Base-by-base conservation (phyloP, 2,113 vertebrate genomes). In the Geococcyx californianus region DNA sequence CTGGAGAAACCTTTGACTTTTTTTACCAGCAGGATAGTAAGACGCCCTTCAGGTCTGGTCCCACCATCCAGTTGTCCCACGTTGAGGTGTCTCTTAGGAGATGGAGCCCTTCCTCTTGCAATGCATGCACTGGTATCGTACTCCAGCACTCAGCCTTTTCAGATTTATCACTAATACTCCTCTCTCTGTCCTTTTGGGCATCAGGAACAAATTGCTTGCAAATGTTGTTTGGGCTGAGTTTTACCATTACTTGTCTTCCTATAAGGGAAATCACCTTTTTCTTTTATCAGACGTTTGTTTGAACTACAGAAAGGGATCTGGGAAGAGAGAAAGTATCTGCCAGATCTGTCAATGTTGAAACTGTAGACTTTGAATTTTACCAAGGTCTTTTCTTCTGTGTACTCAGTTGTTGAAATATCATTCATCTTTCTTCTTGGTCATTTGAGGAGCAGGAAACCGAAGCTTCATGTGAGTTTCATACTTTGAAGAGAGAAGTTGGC, bases 1-100 rank as follows among this genome's bases (percentile, higher is more conserved):
- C 84, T 93, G 42, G 66, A 94, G 75, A 40, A 95, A 95, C 88
- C 93, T 96, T 91, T 97, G 94, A 95, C 88, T 24, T 45, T 94
- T 95, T 96, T 90, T 42, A 70, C 90, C 87, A 68, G 64, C 64
- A 91, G 66, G 91, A 87, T 18, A 81, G 88, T 75, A 88, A 86
- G 88, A 60, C 7, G 16, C 88, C 58, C 14, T 80, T 97, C 81
- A 79, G 51, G 84, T 92, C 76, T 64, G 36, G 74, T 86, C 75
- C 89, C 44, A 20, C 26, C 25, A 84, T 63, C 69, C 83, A 91
- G 62, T 82, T 79, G 28, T 67, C 55, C 28, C 52, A 45, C 0
- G 1, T 26, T 60, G 63, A 75, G 47, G 33, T 78, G 62, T 90
- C 79, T 92, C 90, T 93, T 94, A 90, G 94, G 80, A 95, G 93